phyloP scores from a whole-genome alignment of 2,113 vertebrate genomes.

The Gavia stellata region DNA sequence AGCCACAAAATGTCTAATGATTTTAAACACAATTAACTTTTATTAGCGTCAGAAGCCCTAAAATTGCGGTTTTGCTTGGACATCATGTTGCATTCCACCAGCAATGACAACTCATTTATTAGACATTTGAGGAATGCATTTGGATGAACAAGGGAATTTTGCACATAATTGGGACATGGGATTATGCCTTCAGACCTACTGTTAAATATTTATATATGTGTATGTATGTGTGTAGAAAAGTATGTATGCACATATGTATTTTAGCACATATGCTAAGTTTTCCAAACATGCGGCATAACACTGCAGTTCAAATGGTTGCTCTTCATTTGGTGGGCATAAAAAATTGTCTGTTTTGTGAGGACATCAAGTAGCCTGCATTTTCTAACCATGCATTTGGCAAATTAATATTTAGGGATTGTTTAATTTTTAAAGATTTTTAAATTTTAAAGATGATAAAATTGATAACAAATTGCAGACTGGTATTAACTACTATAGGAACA shows the following conservation, averaged over 20 bases:
- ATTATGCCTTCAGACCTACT: neutral
- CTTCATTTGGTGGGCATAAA: neutral
- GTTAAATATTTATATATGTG: neutral
- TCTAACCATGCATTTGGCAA: neutral
- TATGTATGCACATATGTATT: neutral
- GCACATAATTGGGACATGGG: neutral
- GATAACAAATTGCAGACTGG: neutral
- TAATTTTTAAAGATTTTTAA: neutral
- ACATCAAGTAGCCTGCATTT: neutral
- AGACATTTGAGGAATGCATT: neutral
- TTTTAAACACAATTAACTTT: neutral
- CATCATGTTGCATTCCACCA: neutral
- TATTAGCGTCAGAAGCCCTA: neutral
- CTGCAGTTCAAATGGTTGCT: neutral
- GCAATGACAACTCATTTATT: neutral
- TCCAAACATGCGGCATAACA: neutral
- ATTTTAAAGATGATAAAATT: neutral
- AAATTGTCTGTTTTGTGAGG: neutral
- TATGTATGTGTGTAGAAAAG: neutral
- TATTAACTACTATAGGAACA: neutral
- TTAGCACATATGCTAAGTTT: neutral
- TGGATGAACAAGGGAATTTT: neutral
- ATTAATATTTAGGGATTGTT: neutral
- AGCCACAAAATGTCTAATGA: neutral
- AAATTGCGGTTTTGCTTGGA: neutral